Conservation (phyloP, 2,888 invertebrate genomes). For the Drosophila formosana region DNA sequence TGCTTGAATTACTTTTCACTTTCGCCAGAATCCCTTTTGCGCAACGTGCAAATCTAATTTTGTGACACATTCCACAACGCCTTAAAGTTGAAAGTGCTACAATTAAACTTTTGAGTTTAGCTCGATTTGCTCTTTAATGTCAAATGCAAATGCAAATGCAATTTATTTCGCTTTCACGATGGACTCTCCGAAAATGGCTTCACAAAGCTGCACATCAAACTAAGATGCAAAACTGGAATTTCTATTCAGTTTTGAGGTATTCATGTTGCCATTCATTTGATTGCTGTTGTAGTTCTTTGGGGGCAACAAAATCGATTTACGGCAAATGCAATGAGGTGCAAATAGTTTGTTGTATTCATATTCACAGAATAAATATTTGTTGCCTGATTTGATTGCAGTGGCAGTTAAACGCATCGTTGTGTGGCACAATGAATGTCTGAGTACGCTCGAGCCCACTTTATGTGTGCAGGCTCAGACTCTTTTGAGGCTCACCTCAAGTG, state of each 20-base stretch:
- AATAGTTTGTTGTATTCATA: background rate
- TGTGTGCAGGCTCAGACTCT: background rate
- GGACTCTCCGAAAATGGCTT: background rate
- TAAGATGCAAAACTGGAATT: background rate
- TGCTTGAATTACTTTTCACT: constrained; percentile 35
- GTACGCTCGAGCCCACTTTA: background rate
- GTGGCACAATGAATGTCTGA: constrained; percentile 17
- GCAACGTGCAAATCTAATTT: constrained; percentile 9
- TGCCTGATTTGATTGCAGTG: constrained; percentile 10
- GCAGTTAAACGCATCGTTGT: background rate
- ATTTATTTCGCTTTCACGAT: background rate
- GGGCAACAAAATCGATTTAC: background rate
- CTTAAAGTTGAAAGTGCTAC: background rate
- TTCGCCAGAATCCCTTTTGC: constrained; percentile 9
- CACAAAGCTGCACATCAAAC: background rate
- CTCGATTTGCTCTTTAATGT: constrained; percentile 2
- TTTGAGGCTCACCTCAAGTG: constrained; percentile 16
- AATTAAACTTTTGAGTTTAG: background rate
- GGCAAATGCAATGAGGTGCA: constrained; percentile 1
- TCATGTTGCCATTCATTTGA: background rate
- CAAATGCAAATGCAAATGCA: background rate
- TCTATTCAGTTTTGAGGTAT: background rate
- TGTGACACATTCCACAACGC: background rate
- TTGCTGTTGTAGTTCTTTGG: background rate
- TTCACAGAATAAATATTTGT: background rate